Base-by-base conservation (phyloP, 2,797 vertebrate genomes). In the Xenentodon cancila region DNA sequence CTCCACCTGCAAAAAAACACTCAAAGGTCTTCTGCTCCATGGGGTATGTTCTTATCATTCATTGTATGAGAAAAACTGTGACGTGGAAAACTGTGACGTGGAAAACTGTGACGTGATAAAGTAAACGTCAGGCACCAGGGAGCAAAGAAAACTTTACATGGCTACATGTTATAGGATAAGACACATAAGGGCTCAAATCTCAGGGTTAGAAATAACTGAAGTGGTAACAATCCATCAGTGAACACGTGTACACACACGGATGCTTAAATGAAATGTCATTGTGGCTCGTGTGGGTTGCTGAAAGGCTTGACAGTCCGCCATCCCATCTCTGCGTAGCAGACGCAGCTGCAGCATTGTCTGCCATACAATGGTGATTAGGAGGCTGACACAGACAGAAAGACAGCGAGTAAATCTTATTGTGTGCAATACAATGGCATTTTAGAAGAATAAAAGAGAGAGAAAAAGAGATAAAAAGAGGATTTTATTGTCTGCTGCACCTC, bases 321-420 rank as follows among this genome's bases (percentile, higher is more conserved):
- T 79, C 75, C 84, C 74, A 42, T 56, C 42, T 58, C 68, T 59
- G 72, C 64, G 75, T n/a, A 77, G 70, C 80, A 77, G 75, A 72
- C 71, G 79, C 68, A 68, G 80, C 74, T 81, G 81, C 79, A 64
- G 56, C 81, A 86, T 90, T 90, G 87, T 90, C 56, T 72, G 81
- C 59, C 7, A 20, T 18, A 90, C 82, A 89, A 89, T 89, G 48
- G 82, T 78, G 87, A 89, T 89, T 84, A 88, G 81, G 71, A 76
- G 58, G 74, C 71, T 46, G 63, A 80, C 77, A 68, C 73, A 80
- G 73, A 82, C 73, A 68, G 73, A 82, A 82, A 84, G 83, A 82
- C 64, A 79, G 77, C 60, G 57, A 79, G 70, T 22, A 71, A 77
- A 78, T 82, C 85, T 87, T 83, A 87, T 90, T 87, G 86, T 88